Base-by-base conservation (phyloP, 2,113 vertebrate species). In the Perca fluviatilis region DNA sequence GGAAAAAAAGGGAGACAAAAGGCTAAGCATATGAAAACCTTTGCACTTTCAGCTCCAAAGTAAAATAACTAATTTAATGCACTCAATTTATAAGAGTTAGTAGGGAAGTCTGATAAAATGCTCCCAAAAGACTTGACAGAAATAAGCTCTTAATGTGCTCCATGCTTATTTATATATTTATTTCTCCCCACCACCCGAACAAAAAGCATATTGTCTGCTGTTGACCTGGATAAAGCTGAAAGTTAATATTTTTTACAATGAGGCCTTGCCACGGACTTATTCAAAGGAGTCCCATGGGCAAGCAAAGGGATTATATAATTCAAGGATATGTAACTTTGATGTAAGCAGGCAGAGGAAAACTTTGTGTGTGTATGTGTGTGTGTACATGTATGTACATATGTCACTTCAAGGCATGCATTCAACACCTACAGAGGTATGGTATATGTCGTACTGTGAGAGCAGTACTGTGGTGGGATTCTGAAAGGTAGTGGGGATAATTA, bases 41-140 rank as follows among this genome's bases (percentile, higher is more conserved):
- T 89, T 79, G 70, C 68, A 67, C 64, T 80, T 86, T 81, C 11
- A 50, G 69, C 70, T 82, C 25, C 12, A 75, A 77, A 14, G 43
- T 19, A 86, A 86, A 91, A 89, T 67, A 87, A 62, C 66, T 61
- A 65, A 73, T 90, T 89, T 82, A 88, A 89, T 86, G 62, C 57
- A 63, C 66, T 64, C 71, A 81, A 77, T 86, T 90, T 83, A 75
- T 40, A 40, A 10, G 80, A 79, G 80, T 91, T 78, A 66, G 72
- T 15, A 70, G 50, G 19, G 15, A 88, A 83, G 75, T 65, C 80
- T 86, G 88, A 90, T 92, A 89, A 89, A 85, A 89, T 49, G 61
- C 51, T 90, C 86, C 89, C 85, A 54, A 72, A 80, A 83, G 86
- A 80, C 74, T 56, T 68, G 5, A 62, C 25, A 74, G 80, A 83